phyloP scores from a whole-genome alignment of 2,797 vertebrate species.

The Myotis pilosus region DNA sequence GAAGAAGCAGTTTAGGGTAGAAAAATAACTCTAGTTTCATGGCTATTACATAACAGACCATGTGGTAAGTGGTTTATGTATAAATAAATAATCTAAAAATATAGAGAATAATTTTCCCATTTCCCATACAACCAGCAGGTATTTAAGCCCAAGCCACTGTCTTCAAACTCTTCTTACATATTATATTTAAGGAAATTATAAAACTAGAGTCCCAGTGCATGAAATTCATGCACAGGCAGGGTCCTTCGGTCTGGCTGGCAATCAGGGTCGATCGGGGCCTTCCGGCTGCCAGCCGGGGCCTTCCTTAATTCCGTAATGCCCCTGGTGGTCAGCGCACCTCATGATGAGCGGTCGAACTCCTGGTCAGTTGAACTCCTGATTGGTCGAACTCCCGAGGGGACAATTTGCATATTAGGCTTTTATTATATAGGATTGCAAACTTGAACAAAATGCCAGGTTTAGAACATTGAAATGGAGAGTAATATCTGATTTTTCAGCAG shows the following conservation, averaged over 20 bases:
- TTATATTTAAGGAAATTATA: neutral
- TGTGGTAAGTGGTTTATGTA: neutral
- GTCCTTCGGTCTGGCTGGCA: too few relatives aligned
- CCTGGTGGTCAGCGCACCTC: too few relatives aligned
- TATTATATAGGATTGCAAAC: neutral
- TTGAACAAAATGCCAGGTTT: neutral
- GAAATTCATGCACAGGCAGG: too few relatives aligned
- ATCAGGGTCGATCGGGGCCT: too few relatives aligned
- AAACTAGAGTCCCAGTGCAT: too few relatives aligned
- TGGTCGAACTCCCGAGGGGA: too few relatives aligned
- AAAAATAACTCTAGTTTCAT: neutral
- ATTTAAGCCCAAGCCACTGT: neutral
- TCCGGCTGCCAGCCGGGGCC: too few relatives aligned
- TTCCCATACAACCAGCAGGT: neutral
- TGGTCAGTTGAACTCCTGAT: too few relatives aligned
- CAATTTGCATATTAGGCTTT: neutral
- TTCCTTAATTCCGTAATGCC: too few relatives aligned
- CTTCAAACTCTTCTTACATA: neutral
- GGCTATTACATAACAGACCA: neutral
- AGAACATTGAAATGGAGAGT: neutral
- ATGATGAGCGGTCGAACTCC: too few relatives aligned
- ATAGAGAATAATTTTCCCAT: neutral
- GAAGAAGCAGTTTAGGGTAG: neutral
- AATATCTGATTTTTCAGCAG: neutral
- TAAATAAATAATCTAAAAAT: neutral